These are phyloP conservation scores for Melanotaenia parkinsoni DNA, from an alignment of 2,797 vertebrate species.

Conservation along the genomic window DNA sequence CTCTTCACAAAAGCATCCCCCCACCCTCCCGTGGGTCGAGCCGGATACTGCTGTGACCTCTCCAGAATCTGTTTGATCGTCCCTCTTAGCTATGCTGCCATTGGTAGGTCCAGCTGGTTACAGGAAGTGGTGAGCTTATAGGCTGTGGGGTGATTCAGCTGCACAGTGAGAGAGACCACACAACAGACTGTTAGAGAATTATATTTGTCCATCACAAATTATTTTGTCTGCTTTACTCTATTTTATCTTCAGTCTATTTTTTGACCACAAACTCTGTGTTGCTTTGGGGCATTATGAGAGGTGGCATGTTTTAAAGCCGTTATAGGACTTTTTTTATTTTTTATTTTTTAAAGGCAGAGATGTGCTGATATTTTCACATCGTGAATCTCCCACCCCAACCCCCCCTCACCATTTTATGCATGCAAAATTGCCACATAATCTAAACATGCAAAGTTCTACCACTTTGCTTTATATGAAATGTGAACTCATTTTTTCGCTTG, in stretches of 20 bases:
- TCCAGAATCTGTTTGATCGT: conserved; percentile 54
- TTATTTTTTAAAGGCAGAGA: background rate
- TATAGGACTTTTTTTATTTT: background rate
- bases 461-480: background rate
- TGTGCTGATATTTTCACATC: background rate
- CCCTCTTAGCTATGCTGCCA: conserved; percentile 52
- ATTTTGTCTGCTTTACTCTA: background rate
- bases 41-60: conserved; percentile 63
- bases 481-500: conserved; percentile 12
- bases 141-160: conserved; percentile 49
- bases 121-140: conserved; percentile 62
- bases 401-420: background rate
- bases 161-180: conserved; percentile 5
- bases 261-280: background rate
- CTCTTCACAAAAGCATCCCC: conserved; percentile 14
- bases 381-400: background rate
- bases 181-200: conserved; percentile 22
- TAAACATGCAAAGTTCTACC: background rate
- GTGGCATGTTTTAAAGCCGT: background rate
- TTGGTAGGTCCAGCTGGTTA: conserved; percentile 52
- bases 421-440: background rate
- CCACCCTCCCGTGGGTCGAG: conserved; percentile 14
- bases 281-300: background rate
- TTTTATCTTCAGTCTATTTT: background rate
- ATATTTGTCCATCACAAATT: background rate